These are phyloP conservation scores for Lepisosteus oculatus DNA, from an alignment of 2,113 vertebrate genomes.

Conservation along the genomic window DNA sequence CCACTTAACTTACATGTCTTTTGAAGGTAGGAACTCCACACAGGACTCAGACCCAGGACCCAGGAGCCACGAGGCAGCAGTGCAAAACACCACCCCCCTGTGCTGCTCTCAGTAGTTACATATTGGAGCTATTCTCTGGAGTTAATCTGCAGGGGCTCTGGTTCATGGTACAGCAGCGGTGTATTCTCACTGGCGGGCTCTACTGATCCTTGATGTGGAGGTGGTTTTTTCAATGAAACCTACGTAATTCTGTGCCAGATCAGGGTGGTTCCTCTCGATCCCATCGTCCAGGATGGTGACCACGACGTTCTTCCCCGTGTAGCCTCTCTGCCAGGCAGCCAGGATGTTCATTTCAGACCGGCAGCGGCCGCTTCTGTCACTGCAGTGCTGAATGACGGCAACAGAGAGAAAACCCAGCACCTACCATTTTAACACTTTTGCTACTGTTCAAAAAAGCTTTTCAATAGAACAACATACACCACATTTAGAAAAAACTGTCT, in stretches of 20 bases:
- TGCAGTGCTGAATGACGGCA: conserved; percentile 46
- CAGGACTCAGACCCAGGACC: no score
- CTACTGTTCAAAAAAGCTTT: no score
- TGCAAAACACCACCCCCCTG: no score
- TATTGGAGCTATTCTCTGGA: conserved; percentile 24
- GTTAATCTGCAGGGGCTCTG: neutral
- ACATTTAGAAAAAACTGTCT: no score
- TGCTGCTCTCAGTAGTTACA: conserved; percentile 38
- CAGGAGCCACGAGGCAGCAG: no score
- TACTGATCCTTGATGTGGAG: neutral
- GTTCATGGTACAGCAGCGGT: neutral
- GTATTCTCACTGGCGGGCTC: conserved; percentile 31
- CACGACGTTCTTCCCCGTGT: conserved; percentile 85
- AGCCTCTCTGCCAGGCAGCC: conserved; percentile 90
- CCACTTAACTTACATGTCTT: no score
- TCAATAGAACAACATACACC: no score
- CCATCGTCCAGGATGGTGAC: conserved; percentile 96
- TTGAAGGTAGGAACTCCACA: no score
- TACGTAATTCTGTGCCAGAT: conserved; percentile 90
- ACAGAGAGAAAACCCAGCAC: conserved; percentile 22
- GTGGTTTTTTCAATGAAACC: conserved; percentile 46
- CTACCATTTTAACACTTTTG: no score
- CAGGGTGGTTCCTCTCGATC: conserved; percentile 96
- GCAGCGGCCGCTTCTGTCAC: conserved; percentile 62
- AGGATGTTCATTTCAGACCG: conserved; percentile 87